phyloP scores from a whole-genome alignment of 2,888 invertebrate species.

The Plusia festucae region DNA sequence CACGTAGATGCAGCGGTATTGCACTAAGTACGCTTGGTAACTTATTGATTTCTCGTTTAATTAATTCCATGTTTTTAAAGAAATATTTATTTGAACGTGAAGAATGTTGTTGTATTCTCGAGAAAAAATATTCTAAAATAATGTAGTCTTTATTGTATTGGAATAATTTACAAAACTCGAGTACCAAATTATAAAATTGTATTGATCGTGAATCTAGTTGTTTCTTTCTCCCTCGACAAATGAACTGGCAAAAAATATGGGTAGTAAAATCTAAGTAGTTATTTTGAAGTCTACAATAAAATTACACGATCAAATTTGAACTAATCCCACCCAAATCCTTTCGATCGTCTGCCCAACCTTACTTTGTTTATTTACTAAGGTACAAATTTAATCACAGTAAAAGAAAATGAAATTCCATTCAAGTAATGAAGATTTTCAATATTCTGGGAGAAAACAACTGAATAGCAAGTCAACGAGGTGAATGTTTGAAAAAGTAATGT shows the following conservation, averaged over 20 bases:
- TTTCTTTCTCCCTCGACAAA: no score
- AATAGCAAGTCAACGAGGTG: slow-evolving; percentile 10
- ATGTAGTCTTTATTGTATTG: no score
- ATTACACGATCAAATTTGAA: not conserved
- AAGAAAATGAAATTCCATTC: slow-evolving; percentile 22
- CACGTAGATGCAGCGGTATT: not conserved
- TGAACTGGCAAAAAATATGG: no score
- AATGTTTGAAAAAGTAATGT: slow-evolving; percentile 33
- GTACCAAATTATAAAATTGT: no score
- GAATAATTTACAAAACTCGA: no score
- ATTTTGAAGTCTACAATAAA: no score
- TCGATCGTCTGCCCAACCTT: not conserved
- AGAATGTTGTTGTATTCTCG: no score
- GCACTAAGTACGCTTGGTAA: not conserved
- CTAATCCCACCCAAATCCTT: not conserved
- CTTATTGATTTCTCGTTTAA: not conserved
- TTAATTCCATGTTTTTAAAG: not conserved
- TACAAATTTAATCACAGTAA: slow-evolving; percentile 29
- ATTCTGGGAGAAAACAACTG: slow-evolving; percentile 19
- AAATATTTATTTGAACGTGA: not conserved
- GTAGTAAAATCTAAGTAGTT: no score
- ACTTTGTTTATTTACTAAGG: slow-evolving; percentile 1
- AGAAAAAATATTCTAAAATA: no score
- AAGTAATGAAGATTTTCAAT: slow-evolving; percentile 24
- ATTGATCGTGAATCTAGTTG: no score